Conservation (phyloP, 2,113 vertebrate species). For the Cryptotis parvus region DNA sequence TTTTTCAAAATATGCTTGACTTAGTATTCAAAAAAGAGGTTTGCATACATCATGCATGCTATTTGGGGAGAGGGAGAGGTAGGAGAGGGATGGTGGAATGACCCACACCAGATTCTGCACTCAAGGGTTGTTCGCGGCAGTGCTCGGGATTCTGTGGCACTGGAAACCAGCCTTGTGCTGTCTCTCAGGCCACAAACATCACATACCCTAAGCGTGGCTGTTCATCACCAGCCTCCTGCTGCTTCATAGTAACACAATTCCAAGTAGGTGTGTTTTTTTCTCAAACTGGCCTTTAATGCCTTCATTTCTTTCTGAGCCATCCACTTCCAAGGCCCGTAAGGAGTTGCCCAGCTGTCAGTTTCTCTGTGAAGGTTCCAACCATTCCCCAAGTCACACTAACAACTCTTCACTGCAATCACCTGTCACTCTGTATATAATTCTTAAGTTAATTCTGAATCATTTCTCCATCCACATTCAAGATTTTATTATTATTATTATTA, state of each 20-base stretch:
- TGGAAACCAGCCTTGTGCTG: not conserved
- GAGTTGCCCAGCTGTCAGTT: not conserved
- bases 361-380: not conserved
- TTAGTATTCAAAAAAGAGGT: not conserved
- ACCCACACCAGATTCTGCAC: too few relatives aligned
- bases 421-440: not conserved
- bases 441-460: not conserved
- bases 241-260: not conserved
- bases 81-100: too few relatives aligned
- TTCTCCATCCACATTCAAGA: not conserved
- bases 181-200: not conserved
- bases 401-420: not conserved
- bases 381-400: not conserved
- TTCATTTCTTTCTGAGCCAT: not conserved
- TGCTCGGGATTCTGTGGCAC: too few relatives aligned
- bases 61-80: too few relatives aligned
- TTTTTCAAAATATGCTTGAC: conserved; percentile 14
- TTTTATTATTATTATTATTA: too few relatives aligned
- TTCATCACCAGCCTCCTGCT: not conserved
- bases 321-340: not conserved
- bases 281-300: not conserved
- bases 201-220: not conserved
- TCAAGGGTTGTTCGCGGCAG: too few relatives aligned
- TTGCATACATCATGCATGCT: not conserved
- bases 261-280: not conserved